A percentile compares a stretch with the other conserved stretches of the same genome.
Conservation (phyloP, 2,113 vertebrate species). For the Tragelaphus imberbis region DNA sequence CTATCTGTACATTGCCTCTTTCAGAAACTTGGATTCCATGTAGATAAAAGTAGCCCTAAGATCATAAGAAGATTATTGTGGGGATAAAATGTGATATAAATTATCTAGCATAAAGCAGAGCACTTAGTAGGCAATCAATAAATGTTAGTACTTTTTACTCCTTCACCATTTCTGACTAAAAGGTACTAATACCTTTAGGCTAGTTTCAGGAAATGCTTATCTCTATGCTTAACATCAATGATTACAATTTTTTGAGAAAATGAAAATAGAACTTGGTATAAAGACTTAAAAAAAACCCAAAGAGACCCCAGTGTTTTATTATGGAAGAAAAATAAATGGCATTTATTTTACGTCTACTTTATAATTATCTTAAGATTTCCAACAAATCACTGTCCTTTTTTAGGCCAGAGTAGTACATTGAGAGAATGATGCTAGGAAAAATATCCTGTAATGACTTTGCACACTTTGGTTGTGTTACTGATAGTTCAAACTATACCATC, state of each 20-base stretch:
- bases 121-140: background rate
- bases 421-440: background rate
- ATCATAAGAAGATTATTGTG: background rate
- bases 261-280: background rate
- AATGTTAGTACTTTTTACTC: background rate
- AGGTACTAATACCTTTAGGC: background rate
- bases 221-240: background rate
- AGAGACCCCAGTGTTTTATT: background rate
- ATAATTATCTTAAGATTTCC: background rate
- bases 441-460: background rate
- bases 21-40: background rate
- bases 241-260: background rate
- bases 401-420: background rate
- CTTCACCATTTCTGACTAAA: background rate
- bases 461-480: background rate
- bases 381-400: background rate
- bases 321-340: background rate
- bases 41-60: background rate
- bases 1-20: background rate
- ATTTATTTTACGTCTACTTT: slow-evolving; percentile 9
- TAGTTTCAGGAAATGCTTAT: background rate
- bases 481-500: background rate
- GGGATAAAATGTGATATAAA: background rate
- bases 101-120: background rate
- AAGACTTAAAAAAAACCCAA: background rate